Evolutionary conservation across 2,113 vertebrate genomes (phyloP).

Genomic region (Heterotilapia buettikoferi): DNA sequence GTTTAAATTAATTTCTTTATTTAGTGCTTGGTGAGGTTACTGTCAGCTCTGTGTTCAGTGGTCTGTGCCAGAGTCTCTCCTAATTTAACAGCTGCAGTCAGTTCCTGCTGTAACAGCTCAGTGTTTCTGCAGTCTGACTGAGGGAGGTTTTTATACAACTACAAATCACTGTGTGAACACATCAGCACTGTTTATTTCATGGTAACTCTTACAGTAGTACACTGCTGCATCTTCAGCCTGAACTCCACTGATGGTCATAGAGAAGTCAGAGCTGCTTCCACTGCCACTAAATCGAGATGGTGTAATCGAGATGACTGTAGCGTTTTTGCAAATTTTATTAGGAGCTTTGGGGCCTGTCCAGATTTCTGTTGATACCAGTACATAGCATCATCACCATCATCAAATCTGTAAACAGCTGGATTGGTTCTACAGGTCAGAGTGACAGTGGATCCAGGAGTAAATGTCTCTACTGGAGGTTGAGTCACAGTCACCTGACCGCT

Average conservation of each 20-base stretch:
- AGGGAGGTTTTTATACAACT: constrained; percentile 47
- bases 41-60: no score
- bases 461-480: constrained; percentile 10
- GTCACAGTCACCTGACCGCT: constrained; percentile 47
- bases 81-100: neutral
- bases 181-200: rapidly evolving
- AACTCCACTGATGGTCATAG: neutral
- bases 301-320: no score
- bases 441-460: constrained; percentile 30
- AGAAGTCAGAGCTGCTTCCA: neutral
- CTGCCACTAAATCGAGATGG: neutral
- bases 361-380: neutral
- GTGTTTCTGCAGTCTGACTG: constrained; percentile 2
- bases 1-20: no score
- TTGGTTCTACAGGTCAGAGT: constrained; percentile 3
- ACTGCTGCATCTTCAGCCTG: constrained; percentile 34
- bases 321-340: rapidly evolving
- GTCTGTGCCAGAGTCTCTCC: no score
- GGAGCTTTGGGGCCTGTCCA: no score
- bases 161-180: constrained; percentile 40
- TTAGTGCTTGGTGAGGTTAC: no score
- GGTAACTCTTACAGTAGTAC: constrained; percentile 26
- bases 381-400: no score
- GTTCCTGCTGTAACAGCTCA: neutral
- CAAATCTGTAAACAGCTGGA: no score